Base-by-base conservation (phyloP, 2,797 vertebrate species). In the Gymnopithys bicolor region DNA sequence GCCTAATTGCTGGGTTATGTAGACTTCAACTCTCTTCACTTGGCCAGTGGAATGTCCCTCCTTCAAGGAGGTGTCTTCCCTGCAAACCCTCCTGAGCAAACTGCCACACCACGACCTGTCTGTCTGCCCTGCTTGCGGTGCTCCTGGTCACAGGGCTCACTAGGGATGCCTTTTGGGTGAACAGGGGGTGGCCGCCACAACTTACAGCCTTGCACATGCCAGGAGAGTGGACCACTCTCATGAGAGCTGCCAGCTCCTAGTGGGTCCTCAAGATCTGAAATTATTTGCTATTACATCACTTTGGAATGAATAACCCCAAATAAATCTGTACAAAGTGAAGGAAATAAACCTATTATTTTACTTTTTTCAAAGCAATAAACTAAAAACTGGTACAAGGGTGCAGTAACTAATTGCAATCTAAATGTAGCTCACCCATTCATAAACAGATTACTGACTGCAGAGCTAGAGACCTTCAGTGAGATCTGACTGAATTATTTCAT, bases 71-170 rank as follows among this genome's bases (percentile, higher is more conserved):
- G 0, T 3, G 3, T 7, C 15, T 7, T 49, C 35, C 18, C 37
- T 21, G 77, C 1, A 0, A 15, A 35, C 16, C 7, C 19, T 59
- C 37, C 22, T 0, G 0, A 52, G 32, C 39, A 33, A 46, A 16
- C 8, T 11, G 27, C 46, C 17, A 4, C 33, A 6, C 25, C 25
- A 11, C 0, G 25, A 7, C 33, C 56, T 7, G 15, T 12, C 13
- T 32, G 30, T 39, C 70, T 28, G 52, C 30, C n/a, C 56, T 35
- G 32, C 30, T 16, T 11, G 11, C 0, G 2, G 9, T 32, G 59
- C 27, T 62, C 59, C 37, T 30, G 13, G 33, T 5, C 30, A 41
- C 51, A 22, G n/a, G 0, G 16, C 45, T 52, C 39, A 3, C 37
- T 9, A 13, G 51, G 58, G 51, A 33, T 59, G 70, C 32, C 64